Evolutionary conservation across 2,888 invertebrate species (phyloP).

Genomic region (Slavum lentiscoides): DNA sequence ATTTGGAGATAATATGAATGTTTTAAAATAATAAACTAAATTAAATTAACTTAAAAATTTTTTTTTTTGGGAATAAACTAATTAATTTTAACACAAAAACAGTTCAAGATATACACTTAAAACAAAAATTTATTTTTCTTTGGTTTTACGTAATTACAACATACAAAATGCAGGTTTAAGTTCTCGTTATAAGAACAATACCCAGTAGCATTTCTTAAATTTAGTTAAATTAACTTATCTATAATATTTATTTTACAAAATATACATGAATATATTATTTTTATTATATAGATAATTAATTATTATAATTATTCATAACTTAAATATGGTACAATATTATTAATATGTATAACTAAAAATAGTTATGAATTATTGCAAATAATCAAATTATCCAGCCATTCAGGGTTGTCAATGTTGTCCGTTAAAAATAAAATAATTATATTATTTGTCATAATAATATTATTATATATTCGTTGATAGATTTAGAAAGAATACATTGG

Average conservation of each 20-base stretch:
- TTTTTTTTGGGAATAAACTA: too few species aligned
- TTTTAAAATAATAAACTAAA: too few species aligned
- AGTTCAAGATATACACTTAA: slow-evolving; percentile 5
- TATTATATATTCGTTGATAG: too few species aligned
- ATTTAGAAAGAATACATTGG: too few species aligned
- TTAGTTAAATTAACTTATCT: slow-evolving; percentile 14
- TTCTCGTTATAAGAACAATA: slow-evolving; percentile 5
- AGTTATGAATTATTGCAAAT: too few species aligned
- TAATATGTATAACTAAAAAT: too few species aligned
- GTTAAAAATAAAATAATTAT: too few species aligned
- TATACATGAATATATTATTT: slow-evolving; percentile 3
- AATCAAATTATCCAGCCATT: too few species aligned
- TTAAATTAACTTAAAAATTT: too few species aligned
- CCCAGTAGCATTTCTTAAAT: slow-evolving; percentile 14
- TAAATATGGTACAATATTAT: neutral
- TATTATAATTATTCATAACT: neutral
- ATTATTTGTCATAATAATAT: too few species aligned
- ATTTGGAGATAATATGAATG: too few species aligned
- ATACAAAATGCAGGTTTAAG: slow-evolving; percentile 11
- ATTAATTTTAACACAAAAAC: neutral
- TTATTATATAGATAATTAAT: neutral
- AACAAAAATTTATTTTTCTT: slow-evolving; percentile 12
- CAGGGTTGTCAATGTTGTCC: too few species aligned
- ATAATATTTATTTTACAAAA: slow-evolving; percentile 27
- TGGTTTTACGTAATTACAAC: slow-evolving; percentile 23